Conservation (phyloP, 2,113 vertebrate genomes). For the Hemichromis elongatus region DNA sequence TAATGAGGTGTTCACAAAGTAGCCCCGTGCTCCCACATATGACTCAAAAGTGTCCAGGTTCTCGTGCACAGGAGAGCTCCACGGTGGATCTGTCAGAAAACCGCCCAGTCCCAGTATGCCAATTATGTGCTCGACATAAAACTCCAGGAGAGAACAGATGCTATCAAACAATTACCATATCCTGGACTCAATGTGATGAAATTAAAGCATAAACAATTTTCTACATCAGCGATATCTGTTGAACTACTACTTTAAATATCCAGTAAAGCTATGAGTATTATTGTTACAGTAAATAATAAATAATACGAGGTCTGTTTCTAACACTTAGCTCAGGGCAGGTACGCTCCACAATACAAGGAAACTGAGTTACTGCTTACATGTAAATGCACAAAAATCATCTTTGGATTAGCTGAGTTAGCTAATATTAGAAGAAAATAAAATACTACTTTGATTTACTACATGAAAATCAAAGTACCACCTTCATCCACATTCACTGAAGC, state of each 20-base stretch:
- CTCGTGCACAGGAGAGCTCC: neutral
- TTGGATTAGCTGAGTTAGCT: neutral
- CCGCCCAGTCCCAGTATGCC: neutral
- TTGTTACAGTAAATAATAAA: neutral
- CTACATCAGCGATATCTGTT: neutral
- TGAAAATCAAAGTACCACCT: neutral
- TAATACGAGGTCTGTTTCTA: neutral
- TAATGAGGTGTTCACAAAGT: neutral
- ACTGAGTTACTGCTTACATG: neutral
- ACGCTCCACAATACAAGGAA: neutral
- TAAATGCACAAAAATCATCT: rapidly evolving
- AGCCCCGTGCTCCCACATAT: neutral
- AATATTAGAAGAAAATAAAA: neutral
- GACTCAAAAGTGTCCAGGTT: neutral
- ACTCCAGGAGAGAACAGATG: neutral
- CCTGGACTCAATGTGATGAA: neutral
- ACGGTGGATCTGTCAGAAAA: neutral
- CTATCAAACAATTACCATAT: neutral
- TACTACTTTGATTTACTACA: neutral
- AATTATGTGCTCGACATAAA: neutral
- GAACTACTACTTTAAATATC: neutral
- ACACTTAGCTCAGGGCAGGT: neutral
- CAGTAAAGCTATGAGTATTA: neutral
- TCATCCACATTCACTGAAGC: neutral
- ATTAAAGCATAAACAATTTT: neutral